Evolutionary conservation across 1,140 invertebrate genomes (phyloP), one percentile per base, ranked within the genome.

Genomic region (Ceratosolen solmsi): DNA sequence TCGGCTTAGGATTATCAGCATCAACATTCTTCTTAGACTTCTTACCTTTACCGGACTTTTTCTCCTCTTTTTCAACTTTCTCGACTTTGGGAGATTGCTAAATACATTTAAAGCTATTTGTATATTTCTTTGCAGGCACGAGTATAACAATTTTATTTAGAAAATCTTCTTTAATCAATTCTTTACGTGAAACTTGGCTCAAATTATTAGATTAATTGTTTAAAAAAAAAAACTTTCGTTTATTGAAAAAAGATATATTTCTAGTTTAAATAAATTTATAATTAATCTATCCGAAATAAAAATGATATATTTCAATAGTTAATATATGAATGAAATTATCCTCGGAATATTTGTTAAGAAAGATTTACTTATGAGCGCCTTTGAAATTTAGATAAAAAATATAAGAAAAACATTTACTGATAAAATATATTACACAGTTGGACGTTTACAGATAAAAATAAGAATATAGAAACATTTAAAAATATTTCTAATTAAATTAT

Each of bases 1-100:
- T 30, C 9, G 65, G 8, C 25, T 83, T 58, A 36, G 25, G 54
- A 81, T 49, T 84, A 79, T 90, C 88, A 82, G 92, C 92, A 77
- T 92, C 90, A 80, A 90, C 89, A 84, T 93, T 92, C 20, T 92
- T 91, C 78, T 92, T 91, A 65, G 89, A 46, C 11, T 84, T 72
- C 60, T 87, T 76, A 38, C 85, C 83, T 80, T 87, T 68, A 63
- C 74, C 58, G 63, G 49, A 56, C 84, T 83, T 49, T 79, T 85
- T 77, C 58, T 77, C 63, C 2, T 85, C 85, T 56, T 85, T 87
- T 72, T 82, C 84, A 4, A 84, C 68, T 20, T 85, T 86, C 63
- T 88, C 87, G 13, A 84, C 73, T 58, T 86, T 87, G 70, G 82
- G 80, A n/a, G 68, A 77, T 27, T 82, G 65, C 74, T 77, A 72